Evolutionary conservation across 1,140 invertebrate species (phyloP).

Genomic region (Berghia stephanieae): DNA sequence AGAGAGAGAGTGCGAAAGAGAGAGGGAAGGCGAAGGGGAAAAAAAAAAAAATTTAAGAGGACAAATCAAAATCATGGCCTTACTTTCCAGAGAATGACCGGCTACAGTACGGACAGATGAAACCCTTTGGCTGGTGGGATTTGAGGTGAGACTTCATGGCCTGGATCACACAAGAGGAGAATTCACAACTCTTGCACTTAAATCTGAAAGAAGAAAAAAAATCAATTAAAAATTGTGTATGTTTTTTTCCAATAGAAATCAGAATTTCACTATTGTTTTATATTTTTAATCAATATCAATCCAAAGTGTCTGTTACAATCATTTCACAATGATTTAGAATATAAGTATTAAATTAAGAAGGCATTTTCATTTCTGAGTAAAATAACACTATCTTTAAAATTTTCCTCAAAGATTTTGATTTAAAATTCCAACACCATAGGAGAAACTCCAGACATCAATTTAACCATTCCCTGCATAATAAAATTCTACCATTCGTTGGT

Average conservation of each 20-base stretch:
- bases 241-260: neutral
- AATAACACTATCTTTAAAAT: no score
- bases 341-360: no score
- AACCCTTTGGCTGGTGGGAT: conserved; percentile 38
- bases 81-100: conserved; percentile 36
- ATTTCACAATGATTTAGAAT: no score
- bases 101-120: conserved; percentile 40
- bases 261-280: neutral
- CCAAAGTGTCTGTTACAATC: neutral
- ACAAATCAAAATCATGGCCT: neutral
- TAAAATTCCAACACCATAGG: no score
- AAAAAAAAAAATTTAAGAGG: neutral
- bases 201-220: conserved; percentile 25
- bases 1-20: no score
- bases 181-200: conserved; percentile 36
- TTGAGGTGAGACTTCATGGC: conserved; percentile 40
- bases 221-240: neutral
- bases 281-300: neutral
- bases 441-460: no score
- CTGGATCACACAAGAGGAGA: conserved; percentile 37
- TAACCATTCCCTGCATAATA: no score
- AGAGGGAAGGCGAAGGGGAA: neutral
- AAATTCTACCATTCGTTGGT: no score
- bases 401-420: no score
- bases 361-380: no score